A percentile compares a stretch with the other conserved stretches of the same genome.
These are phyloP conservation scores for Cirrhinus molitorella DNA, from an alignment of 2,797 vertebrate genomes.

Conservation along the genomic window DNA sequence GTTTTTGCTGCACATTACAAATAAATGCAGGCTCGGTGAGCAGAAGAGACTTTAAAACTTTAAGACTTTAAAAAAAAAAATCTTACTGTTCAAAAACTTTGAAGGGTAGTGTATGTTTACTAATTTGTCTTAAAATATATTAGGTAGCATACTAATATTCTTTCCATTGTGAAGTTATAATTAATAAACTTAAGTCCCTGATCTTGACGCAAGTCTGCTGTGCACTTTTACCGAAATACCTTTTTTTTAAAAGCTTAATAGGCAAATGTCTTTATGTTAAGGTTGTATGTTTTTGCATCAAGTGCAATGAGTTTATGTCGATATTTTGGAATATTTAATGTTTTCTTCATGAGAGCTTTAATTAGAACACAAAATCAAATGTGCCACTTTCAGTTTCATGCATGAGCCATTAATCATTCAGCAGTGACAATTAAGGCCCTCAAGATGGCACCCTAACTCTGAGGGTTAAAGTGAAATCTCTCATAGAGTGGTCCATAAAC, in stretches of 20 bases:
- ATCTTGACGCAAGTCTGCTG: background rate
- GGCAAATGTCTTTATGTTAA: background rate
- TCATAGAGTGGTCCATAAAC: no score
- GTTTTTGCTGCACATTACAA: no score
- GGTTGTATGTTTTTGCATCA: background rate
- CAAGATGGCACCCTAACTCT: slow-evolving; percentile 34
- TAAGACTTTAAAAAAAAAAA: no score
- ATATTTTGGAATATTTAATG: background rate
- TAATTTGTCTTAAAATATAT: background rate
- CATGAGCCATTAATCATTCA: background rate
- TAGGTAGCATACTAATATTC: background rate
- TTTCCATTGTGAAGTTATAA: background rate
- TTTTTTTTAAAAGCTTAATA: no score
- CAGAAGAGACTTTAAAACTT: no score
- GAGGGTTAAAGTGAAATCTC: background rate
- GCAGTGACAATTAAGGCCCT: slow-evolving; percentile 29
- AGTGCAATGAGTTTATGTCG: background rate
- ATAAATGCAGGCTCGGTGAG: no score
- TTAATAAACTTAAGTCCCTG: background rate
- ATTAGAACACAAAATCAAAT: background rate
- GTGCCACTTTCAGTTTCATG: slow-evolving; percentile 28
- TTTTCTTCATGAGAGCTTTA: background rate
- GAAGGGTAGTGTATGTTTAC: background rate
- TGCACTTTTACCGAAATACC: background rate
- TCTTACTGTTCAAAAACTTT: no score